These are phyloP conservation scores for Hylaeus anthracinus DNA, from an alignment of 1,140 invertebrate species.

Conservation along the genomic window DNA sequence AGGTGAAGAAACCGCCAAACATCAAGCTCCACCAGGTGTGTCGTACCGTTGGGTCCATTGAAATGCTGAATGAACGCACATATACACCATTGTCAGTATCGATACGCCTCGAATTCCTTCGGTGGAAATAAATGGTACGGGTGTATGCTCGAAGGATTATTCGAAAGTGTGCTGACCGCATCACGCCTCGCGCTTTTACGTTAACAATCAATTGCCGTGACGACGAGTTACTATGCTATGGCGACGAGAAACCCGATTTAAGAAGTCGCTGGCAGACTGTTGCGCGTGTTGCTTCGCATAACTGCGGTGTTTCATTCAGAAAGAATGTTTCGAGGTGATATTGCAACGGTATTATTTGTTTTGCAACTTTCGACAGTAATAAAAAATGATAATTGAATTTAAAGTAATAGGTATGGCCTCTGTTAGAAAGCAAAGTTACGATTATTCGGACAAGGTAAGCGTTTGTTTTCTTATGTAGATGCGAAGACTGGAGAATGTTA, in stretches of 20 bases:
- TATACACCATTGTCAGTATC: constrained; percentile 36
- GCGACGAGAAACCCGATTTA: neutral
- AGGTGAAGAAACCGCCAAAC: constrained; percentile 90
- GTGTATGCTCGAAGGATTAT: neutral
- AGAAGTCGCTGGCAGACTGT: constrained; percentile 1
- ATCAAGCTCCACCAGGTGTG: constrained; percentile 89
- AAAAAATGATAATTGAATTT: too few species aligned
- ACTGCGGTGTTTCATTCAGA: neutral
- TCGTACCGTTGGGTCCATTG: constrained; percentile 86
- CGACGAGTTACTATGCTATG: constrained; percentile 7
- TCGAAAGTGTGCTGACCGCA: constrained; percentile 29
- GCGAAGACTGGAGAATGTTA: too few species aligned
- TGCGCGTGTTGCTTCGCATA: constrained; percentile 10
- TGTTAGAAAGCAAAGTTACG: too few species aligned
- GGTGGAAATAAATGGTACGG: constrained; percentile 19
- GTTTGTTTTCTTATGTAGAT: too few species aligned
- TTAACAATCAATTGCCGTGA: neutral
- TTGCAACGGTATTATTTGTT: neutral
- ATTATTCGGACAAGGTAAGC: too few species aligned
- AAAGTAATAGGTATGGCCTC: too few species aligned
- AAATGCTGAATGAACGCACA: constrained; percentile 78
- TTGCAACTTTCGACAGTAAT: neutral
- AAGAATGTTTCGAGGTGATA: neutral
- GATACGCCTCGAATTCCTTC: constrained; percentile 21
- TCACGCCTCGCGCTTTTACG: neutral